These are phyloP conservation scores for Ladona fulva DNA, from an alignment of 1,140 invertebrate species.

Conservation along the genomic window DNA sequence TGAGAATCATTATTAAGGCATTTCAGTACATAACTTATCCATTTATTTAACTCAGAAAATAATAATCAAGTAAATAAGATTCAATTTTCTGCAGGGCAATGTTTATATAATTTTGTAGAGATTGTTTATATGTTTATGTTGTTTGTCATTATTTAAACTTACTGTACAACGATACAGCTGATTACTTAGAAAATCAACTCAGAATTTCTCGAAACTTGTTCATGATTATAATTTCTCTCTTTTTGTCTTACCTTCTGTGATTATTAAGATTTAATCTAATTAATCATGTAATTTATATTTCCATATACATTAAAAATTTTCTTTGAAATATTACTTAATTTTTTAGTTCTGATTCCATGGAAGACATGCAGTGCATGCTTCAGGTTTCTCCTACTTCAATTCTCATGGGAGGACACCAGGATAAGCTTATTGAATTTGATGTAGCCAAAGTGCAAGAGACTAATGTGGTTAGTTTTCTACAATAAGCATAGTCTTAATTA, in stretches of 20 bases:
- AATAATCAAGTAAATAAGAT: constrained; percentile 1
- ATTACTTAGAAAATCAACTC: too few species aligned
- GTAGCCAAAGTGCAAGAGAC: constrained; percentile 64
- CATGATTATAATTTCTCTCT: constrained; percentile 12
- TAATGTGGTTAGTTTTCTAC: constrained; percentile 47
- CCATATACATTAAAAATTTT: too few species aligned
- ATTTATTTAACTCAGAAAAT: too few species aligned
- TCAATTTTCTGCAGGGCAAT: constrained; percentile 14
- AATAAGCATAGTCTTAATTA: too few species aligned
- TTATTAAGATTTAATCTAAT: constrained; percentile 15
- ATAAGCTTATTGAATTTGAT: constrained; percentile 83
- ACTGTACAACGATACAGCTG: too few species aligned
- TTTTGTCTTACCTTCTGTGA: constrained; percentile 12
- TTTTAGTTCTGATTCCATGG: constrained; percentile 66
- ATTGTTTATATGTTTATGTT: not conserved
- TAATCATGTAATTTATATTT: constrained; percentile 13
- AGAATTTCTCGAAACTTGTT: not conserved
- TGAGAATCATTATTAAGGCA: constrained; percentile 6
- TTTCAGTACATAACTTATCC: too few species aligned
- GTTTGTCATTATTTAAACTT: too few species aligned
- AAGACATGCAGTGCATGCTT: constrained; percentile 89
- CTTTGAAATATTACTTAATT: constrained; percentile 17
- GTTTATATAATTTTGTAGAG: constrained; percentile 15
- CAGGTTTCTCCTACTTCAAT: constrained; percentile 55
- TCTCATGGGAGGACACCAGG: constrained; percentile 84